Percentiles rank a stretch among this genome's conserved stretches.
Conservation (phyloP, 2,113 vertebrate species). For the Phycodurus eques region DNA sequence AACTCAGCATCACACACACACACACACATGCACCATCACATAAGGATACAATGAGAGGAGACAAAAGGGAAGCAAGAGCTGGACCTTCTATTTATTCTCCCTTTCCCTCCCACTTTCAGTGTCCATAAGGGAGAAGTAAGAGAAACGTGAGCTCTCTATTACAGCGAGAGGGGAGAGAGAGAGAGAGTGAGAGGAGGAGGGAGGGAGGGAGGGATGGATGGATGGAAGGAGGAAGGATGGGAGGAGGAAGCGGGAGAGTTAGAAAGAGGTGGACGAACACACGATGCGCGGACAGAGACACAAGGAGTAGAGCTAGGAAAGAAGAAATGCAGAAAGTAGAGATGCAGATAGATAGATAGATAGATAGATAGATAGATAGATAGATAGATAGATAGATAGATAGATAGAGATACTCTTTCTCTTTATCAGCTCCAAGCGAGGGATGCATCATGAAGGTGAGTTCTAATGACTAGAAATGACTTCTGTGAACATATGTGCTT, state of each 20-base stretch:
- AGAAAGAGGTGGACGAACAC: conserved; percentile 50
- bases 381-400: conserved; percentile 15
- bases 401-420: conserved; percentile 16
- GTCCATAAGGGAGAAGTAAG: conserved; percentile 29
- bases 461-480: neutral
- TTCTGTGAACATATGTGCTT: neutral
- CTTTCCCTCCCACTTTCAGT: conserved; percentile 28
- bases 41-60: conserved; percentile 21
- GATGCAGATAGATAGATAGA: conserved; percentile 6
- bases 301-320: conserved; percentile 43
- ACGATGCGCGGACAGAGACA: conserved; percentile 43
- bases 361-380: neutral
- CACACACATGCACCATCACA: conserved; percentile 4
- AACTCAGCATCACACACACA: conserved; percentile 1
- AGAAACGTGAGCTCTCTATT: conserved; percentile 67
- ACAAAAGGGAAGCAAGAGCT: conserved; percentile 18
- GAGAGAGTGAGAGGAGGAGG: conserved; percentile 20
- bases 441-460: conserved; percentile 68
- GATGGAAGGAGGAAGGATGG: conserved; percentile 19
- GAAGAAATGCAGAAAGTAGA: conserved; percentile 13
- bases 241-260: conserved; percentile 24
- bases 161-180: conserved; percentile 27
- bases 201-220: conserved; percentile 18
- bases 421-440: conserved; percentile 29
- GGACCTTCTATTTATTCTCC: conserved; percentile 34